Conservation (phyloP, 2,797 vertebrate species). For the Pseudomugil gertrudae region DNA sequence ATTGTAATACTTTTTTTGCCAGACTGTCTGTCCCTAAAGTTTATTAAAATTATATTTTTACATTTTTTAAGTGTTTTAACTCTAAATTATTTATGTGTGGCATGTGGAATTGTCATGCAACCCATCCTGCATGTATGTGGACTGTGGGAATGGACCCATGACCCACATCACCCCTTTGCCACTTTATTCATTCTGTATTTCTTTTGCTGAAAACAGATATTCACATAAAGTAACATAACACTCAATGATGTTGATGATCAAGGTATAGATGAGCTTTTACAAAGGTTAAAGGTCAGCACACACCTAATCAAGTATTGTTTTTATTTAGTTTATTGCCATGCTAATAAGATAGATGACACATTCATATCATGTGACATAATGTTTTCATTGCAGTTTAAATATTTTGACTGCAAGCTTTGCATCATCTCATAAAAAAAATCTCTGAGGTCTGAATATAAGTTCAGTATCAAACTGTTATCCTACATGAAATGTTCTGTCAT, state of each 20-base stretch:
- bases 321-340: neutral
- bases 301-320: neutral
- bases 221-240: neutral
- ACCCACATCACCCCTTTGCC: neutral
- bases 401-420: neutral
- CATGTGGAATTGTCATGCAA: neutral
- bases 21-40: neutral
- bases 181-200: neutral
- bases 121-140: neutral
- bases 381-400: neutral
- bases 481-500: conserved; percentile 17
- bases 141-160: neutral
- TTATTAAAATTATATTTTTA: neutral
- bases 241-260: neutral
- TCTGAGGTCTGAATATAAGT: neutral
- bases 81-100: neutral
- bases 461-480: conserved; percentile 12
- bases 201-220: neutral
- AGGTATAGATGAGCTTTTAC: neutral
- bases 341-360: neutral
- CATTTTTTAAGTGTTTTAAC: neutral
- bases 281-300: neutral
- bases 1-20: neutral
- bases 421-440: neutral
- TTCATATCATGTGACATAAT: neutral